Conservation (phyloP, 1,140 invertebrate genomes). For the Euura saliciscinereae region DNA sequence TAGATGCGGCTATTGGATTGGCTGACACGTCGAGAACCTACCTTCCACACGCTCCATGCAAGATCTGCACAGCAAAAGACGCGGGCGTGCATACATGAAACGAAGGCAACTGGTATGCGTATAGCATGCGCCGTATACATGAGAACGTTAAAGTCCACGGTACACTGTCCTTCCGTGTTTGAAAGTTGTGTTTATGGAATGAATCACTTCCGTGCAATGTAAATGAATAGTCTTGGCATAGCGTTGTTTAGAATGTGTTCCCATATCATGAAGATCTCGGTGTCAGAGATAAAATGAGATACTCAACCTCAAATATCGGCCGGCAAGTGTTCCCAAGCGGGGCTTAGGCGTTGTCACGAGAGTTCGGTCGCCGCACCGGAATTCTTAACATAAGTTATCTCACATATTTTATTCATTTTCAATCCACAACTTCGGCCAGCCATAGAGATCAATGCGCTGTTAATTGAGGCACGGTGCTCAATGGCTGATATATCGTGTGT, state of each 20-base stretch:
- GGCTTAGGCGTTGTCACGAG: background rate
- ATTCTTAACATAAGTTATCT: background rate
- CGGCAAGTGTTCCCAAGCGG: background rate
- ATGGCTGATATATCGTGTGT: background rate
- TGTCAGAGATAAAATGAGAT: background rate
- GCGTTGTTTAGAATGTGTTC: background rate
- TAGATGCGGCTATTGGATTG: no score
- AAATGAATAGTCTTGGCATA: background rate
- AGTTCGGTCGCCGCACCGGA: background rate
- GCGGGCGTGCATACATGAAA: no score
- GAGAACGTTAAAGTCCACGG: no score
- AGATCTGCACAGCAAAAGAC: no score
- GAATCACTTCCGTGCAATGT: background rate
- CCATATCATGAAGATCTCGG: background rate
- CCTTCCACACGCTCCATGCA: no score
- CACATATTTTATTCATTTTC: background rate
- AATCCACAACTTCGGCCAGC: background rate
- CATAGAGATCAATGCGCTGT: background rate
- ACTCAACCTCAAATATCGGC: conserved; percentile 1
- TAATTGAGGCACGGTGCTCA: background rate
- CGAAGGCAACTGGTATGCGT: no score
- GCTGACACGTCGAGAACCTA: no score
- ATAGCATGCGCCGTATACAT: no score
- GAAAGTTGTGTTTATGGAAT: background rate
- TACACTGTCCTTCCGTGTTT: background rate